These are phyloP conservation scores for Magallana gigas DNA, from an alignment of 1,140 invertebrate species.

Conservation along the genomic window DNA sequence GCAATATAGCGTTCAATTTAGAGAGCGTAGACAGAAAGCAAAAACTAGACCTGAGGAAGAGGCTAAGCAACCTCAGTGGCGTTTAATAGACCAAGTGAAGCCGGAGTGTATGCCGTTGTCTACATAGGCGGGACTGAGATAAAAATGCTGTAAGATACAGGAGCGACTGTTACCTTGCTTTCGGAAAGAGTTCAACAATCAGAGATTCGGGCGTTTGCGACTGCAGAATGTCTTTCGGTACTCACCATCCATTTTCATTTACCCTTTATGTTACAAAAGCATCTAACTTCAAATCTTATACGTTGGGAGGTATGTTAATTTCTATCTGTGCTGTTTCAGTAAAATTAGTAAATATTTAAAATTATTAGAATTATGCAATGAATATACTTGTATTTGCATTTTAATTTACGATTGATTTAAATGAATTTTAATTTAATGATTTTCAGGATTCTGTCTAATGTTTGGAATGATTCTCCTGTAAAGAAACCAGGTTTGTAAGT, in stretches of 20 bases:
- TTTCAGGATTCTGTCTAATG: conserved; percentile 13
- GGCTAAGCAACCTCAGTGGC: background rate
- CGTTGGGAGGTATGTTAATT: too few species aligned
- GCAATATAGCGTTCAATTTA: background rate
- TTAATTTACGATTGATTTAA: too few species aligned
- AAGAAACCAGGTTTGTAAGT: background rate
- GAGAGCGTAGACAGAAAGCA: background rate
- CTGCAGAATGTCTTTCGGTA: too few species aligned
- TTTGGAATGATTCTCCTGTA: background rate
- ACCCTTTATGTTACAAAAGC: too few species aligned
- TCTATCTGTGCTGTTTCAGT: too few species aligned
- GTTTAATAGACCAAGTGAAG: background rate
- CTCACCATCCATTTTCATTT: too few species aligned
- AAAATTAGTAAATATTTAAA: too few species aligned
- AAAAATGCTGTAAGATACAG: background rate
- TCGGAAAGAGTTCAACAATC: background rate
- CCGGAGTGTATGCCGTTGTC: background rate
- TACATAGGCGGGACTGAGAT: background rate
- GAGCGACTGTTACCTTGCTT: background rate
- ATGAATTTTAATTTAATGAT: background rate
- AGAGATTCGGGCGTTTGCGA: too few species aligned
- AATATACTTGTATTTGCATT: too few species aligned
- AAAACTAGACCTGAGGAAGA: background rate
- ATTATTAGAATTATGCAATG: too few species aligned
- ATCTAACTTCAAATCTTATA: too few species aligned